Conservation (phyloP, 2,888 invertebrate genomes). For the Glaucopsyche alexis region DNA sequence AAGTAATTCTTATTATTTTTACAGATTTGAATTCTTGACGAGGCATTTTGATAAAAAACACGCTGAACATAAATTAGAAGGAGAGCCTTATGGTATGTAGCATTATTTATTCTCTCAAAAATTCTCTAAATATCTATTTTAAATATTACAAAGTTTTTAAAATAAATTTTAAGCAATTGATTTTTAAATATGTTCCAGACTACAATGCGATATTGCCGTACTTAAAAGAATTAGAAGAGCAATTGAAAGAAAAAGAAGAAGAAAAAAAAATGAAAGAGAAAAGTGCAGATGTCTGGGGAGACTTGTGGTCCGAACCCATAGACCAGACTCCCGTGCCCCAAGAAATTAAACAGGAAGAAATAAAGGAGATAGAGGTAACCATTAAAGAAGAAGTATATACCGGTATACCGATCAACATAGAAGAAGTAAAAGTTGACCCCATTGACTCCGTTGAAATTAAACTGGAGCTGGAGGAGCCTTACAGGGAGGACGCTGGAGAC, state of each 20-base stretch:
- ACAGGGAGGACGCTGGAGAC: conserved; percentile 26
- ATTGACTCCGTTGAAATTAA: conserved; percentile 1
- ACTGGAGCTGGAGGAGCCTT: background rate
- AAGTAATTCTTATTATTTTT: background rate
- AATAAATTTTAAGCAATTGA: background rate
- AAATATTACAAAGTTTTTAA: background rate
- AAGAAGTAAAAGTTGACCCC: conserved; percentile 33
- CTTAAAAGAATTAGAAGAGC: conserved; percentile 65
- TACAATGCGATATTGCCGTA: conserved; percentile 72
- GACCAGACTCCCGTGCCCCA: conserved; percentile 37
- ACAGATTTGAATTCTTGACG: conserved; percentile 68
- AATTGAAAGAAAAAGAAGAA: conserved; percentile 50
- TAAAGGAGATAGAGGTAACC: conserved; percentile 33
- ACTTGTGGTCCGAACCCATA: conserved; percentile 30
- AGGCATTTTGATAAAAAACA: conserved; percentile 69
- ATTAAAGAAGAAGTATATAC: conserved; percentile 30
- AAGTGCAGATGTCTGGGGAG: conserved; percentile 44
- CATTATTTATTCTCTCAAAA: background rate
- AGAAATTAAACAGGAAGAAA: conserved; percentile 31
- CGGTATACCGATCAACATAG: conserved; percentile 27
- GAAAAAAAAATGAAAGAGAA: conserved; percentile 40
- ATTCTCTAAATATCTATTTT: background rate
- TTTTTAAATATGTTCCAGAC: conserved; percentile 48
- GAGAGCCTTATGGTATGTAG: conserved; percentile 66
- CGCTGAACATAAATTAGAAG: conserved; percentile 66